Conservation (phyloP, 2,888 invertebrate species). For the Drosophila histrio region DNA sequence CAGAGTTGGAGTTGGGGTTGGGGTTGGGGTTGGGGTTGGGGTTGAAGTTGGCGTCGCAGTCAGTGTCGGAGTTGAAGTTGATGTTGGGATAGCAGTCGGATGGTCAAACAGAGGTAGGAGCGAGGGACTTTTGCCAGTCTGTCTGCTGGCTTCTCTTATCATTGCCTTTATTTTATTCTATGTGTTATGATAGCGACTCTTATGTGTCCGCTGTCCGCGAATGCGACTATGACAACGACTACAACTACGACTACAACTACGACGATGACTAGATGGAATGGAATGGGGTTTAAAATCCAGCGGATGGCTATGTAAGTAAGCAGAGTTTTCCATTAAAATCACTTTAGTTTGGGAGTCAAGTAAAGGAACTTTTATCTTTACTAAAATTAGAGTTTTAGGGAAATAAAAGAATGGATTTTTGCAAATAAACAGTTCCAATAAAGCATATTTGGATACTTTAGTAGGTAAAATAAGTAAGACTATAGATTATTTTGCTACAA, state of each 20-base stretch:
- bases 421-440: too few species aligned
- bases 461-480: too few species aligned
- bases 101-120: not conserved
- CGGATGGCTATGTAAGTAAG: slow-evolving; percentile 10
- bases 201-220: slow-evolving; percentile 19
- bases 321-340: slow-evolving; percentile 7
- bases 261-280: not conserved
- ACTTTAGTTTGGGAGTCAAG: not conserved
- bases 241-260: not conserved
- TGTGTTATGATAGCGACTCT: slow-evolving; percentile 45
- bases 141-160: slow-evolving; percentile 11
- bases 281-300: not conserved
- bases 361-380: not conserved
- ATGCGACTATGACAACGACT: slow-evolving; percentile 10
- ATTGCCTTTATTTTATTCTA: slow-evolving; percentile 28
- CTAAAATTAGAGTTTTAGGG: not conserved
- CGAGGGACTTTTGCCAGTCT: not conserved
- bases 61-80: slow-evolving; percentile 2
- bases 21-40: not conserved
- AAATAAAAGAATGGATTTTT: too few species aligned
- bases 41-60: not conserved
- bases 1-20: not conserved
- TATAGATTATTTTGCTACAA: too few species aligned
- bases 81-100: not conserved
- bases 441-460: too few species aligned